Conservation (phyloP, 2,888 invertebrate genomes). For the Cryptosula pallasiana region DNA sequence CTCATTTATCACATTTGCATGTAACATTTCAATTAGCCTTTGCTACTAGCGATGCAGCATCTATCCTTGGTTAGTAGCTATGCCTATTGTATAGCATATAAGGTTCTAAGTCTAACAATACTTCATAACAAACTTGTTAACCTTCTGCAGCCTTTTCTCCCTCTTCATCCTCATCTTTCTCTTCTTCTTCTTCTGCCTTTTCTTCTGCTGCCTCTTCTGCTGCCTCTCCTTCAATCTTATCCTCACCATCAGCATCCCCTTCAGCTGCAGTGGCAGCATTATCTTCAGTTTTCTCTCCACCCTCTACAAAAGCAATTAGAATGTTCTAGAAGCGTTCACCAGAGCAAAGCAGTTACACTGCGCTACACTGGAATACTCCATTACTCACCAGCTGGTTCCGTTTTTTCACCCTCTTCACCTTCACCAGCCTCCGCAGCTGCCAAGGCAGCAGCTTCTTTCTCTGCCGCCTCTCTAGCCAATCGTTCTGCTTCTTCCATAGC, state of each 20-base stretch:
- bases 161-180: conserved; percentile 20
- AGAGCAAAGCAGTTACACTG: too few species aligned
- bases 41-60: too few species aligned
- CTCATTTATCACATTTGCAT: too few species aligned
- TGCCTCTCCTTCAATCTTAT: conserved; percentile 28
- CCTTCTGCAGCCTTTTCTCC: background rate
- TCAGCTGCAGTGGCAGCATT: background rate
- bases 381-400: conserved; percentile 7
- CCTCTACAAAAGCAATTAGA: too few species aligned
- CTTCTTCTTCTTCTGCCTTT: conserved; percentile 27
- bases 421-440: conserved; percentile 26
- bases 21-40: too few species aligned
- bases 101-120: too few species aligned
- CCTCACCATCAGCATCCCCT: conserved; percentile 25
- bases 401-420: conserved; percentile 27
- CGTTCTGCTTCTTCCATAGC: conserved; percentile 29
- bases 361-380: too few species aligned
- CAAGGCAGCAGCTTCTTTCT: conserved; percentile 17
- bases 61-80: too few species aligned
- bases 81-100: too few species aligned
- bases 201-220: conserved; percentile 28
- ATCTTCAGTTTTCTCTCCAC: conserved; percentile 18
- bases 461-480: conserved; percentile 29
- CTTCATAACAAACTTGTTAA: too few species aligned
- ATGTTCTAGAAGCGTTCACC: too few species aligned